Base-by-base conservation (phyloP, 2,113 vertebrate species). In the Centropus unirufus region DNA sequence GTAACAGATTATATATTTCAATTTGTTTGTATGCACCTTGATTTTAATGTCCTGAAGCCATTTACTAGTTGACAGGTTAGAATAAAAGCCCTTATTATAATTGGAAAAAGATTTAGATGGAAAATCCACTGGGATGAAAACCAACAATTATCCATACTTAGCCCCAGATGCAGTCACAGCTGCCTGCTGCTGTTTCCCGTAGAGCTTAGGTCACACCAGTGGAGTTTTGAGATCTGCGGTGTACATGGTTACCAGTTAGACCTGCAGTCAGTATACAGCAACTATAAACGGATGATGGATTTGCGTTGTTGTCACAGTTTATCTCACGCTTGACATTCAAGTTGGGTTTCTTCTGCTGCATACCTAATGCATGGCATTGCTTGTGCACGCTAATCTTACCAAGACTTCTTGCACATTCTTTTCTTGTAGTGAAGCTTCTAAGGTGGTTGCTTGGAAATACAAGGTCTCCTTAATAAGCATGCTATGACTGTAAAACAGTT, bases 381-480 rank as follows among this genome's bases (percentile, higher is more conserved):
- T 97, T 96, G 86, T 95, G 82, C 88, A 49, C 81, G 94, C 97
- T 97, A 98, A 98, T 97, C 95, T 97, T 94, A 96, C 80, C 89
- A 90, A 92, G 54, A 97, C 96, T 97, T 98, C 97, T 97, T 94
- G 96, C 97, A 83, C 95, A 55, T 98, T 97, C 95, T 97, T 97
- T 97, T 93, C 96, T 97, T 97, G 84, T 97, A 96, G 93, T 87
- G 97, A 88, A 95, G 91, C 97, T 97, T 97, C 97, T 98, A 97
- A 97, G 90, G 96, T 97, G 97, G 73, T 97, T 96, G 96, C 97
- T 98, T 94, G 97, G 97, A 98, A 96, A 96, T 61, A 91, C 95
- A 95, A 90, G 93, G 83, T 97, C 97, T 97, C 83, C 97, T 97
- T 98, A 97, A 96, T 97, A 98, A 96, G 97, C 97, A 96, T 96